A percentile compares a stretch with the other conserved stretches of the same genome.
Evolutionary conservation across 2,113 vertebrate genomes (phyloP).

Genomic region (Lota lota): DNA sequence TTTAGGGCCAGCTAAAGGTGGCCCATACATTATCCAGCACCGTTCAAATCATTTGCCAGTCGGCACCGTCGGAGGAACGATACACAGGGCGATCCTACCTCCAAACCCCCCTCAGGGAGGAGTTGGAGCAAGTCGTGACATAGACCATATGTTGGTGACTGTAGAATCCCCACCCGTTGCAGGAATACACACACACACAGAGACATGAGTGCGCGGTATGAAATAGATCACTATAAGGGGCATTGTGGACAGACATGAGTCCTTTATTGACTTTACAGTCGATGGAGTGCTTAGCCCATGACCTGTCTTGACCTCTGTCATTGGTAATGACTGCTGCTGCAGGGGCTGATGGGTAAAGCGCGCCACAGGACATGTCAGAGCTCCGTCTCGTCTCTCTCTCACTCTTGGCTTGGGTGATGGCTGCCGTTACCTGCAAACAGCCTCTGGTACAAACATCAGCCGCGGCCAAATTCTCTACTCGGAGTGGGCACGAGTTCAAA

Average conservation of each 20-base stretch:
- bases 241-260: slow-evolving; percentile 55
- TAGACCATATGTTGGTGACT: slow-evolving; percentile 32
- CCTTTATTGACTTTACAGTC: slow-evolving; percentile 60
- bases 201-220: slow-evolving; percentile 14
- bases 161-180: slow-evolving; percentile 18
- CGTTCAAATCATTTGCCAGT: no score
- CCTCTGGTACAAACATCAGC: background rate
- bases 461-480: background rate
- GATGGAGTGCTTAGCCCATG: slow-evolving; percentile 56
- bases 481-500: background rate
- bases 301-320: slow-evolving; percentile 68
- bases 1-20: background rate
- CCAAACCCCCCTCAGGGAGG: slow-evolving; percentile 12
- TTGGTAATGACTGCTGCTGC: slow-evolving; percentile 52
- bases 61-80: background rate
- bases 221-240: slow-evolving; percentile 54
- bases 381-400: slow-evolving; percentile 3
- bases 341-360: slow-evolving; percentile 49
- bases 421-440: slow-evolving; percentile 18
- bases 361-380: slow-evolving; percentile 23
- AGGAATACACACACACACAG: slow-evolving; percentile 27
- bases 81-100: slow-evolving; percentile 11
- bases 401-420: slow-evolving; percentile 16
- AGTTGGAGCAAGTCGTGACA: slow-evolving; percentile 26
- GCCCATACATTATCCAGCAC: no score